Evolutionary conservation across 2,113 vertebrate genomes (phyloP).

Genomic region (Polyodon spathula): DNA sequence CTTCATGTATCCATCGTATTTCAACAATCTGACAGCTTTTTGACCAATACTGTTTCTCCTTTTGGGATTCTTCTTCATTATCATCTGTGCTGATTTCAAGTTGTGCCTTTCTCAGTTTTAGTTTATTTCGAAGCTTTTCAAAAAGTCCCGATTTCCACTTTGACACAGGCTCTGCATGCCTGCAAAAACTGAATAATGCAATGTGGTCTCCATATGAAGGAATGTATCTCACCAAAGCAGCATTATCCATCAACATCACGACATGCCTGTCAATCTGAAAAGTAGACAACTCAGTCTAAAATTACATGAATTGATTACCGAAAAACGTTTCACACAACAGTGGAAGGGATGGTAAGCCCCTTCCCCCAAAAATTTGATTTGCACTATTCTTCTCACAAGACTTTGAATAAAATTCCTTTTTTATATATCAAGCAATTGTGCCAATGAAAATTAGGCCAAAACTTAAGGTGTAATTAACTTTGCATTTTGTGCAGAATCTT

Average conservation of each 20-base stretch:
- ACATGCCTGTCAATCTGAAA: constrained; percentile 9
- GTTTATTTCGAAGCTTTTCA: no score
- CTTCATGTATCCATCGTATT: no score
- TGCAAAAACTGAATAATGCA: constrained; percentile 4
- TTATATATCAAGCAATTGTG: neutral
- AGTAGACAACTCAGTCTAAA: neutral
- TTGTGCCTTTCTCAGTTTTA: no score
- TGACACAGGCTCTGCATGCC: neutral
- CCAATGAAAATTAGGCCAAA: neutral
- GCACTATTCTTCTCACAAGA: no score
- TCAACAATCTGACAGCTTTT: no score
- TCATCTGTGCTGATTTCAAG: no score
- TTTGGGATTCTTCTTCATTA: no score
- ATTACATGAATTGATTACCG: neutral
- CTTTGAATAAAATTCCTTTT: no score
- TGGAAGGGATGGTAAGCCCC: no score
- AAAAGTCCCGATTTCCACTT: no score
- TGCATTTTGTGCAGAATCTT: no score
- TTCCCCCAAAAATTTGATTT: neutral
- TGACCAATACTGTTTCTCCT: no score
- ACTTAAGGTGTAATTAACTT: neutral
- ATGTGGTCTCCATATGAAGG: constrained; percentile 9
- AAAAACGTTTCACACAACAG: neutral
- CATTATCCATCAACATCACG: constrained; percentile 4
- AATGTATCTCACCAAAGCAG: neutral